Conservation (phyloP, 2,797 vertebrate species). For the Serranus cabrilla region DNA sequence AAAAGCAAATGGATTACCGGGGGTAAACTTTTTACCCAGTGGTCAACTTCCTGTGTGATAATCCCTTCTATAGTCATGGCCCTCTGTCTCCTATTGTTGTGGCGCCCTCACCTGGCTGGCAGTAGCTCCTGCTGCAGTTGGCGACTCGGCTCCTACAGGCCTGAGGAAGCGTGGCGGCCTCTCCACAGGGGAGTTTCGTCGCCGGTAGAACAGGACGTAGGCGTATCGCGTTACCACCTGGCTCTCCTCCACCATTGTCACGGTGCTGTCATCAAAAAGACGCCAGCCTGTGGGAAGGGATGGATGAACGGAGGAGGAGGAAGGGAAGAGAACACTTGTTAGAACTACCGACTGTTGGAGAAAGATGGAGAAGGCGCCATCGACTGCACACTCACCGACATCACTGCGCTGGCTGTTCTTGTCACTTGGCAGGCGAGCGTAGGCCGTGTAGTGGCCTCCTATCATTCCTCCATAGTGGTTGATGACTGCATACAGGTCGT, state of each 20-base stretch:
- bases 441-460: constrained; percentile 97
- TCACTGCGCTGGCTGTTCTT: constrained; percentile 99
- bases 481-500: constrained; percentile 98
- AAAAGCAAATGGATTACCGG: neutral
- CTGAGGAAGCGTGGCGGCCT: constrained; percentile 89
- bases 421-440: constrained; percentile 94
- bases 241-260: constrained; percentile 97
- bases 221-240: constrained; percentile 98
- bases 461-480: constrained; percentile 99
- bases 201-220: constrained; percentile 97
- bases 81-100: neutral
- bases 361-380: neutral
- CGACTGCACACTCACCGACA: constrained; percentile 89
- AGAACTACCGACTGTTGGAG: neutral
- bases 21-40: neutral
- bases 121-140: constrained; percentile 87
- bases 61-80: no score
- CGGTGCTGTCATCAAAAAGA: constrained; percentile 98
- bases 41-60: neutral
- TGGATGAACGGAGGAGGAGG: neutral
- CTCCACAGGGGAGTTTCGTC: constrained; percentile 97
- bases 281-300: constrained; percentile 90
- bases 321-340: neutral
- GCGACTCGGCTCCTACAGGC: constrained; percentile 86
- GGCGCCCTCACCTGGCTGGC: constrained; percentile 94